Base-by-base conservation (phyloP, 2,888 invertebrate species). In the Lamproptera curius region DNA sequence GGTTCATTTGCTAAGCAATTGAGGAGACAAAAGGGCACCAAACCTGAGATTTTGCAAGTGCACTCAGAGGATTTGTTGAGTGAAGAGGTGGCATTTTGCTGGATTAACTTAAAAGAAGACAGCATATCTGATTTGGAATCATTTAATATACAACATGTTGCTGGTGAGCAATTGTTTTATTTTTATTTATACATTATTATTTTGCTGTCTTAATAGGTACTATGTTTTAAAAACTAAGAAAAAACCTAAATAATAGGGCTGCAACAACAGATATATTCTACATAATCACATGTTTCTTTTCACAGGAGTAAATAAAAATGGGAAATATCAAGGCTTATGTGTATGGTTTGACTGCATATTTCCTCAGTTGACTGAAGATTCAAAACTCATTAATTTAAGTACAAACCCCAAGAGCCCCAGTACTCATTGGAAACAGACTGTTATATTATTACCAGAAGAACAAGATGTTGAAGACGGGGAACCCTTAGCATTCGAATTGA, bases 361-460 rank as follows among this genome's bases (percentile, higher is more conserved):
- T 73, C 93, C 94, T 2, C 91, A 55, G 16, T 28, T 60, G 10
- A 37, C 53, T 36, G 47, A 36, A 42, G 51, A 92, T 52, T 81
- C 91, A 34, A 76, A 87, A 31, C 80, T 89, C 9, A 88, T 94
- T 6, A 72, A 87, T 20, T 90, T 97, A 52, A 92, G 92, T 47
- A 97, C 97, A 3, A 91, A 94, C 20, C 97, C 97, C 1, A 74
- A 82, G 13, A 84, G 89, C 4, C 80, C 90, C 0, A 82, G 89
- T 14, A 98, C 98, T 0, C 98, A 98, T 81, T 98, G 98, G 98
- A 96, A 97, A 67, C 97, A 98, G 76, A 96, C 97, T 0, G 90
- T 97, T 0, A 91, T 97, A 55, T 90, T 96, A 1, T 76, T 97
- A 36, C 96, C 96, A 0, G 73, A 90, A 14, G 87, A 90, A 46